phyloP scores from a whole-genome alignment of 2,113 vertebrate genomes.

The Tinamus guttatus region DNA sequence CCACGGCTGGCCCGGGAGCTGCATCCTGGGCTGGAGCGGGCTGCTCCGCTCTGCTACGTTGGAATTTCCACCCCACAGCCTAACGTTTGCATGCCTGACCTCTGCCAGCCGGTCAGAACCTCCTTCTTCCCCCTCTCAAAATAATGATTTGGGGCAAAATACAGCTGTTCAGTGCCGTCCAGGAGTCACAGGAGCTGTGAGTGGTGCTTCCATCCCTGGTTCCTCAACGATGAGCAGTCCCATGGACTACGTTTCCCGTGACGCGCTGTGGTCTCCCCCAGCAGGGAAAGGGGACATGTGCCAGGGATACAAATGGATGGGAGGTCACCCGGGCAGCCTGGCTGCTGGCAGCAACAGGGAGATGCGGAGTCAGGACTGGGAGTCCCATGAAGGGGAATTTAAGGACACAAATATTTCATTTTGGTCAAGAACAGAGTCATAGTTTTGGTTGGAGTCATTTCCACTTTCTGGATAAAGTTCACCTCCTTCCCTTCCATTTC shows the following conservation, averaged over 20 bases:
- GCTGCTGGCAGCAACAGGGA: background rate
- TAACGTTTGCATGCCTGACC: background rate
- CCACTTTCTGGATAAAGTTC: background rate
- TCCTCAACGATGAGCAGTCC: background rate
- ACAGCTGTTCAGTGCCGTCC: background rate
- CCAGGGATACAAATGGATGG: background rate
- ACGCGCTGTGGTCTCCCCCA: background rate
- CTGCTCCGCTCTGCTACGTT: background rate
- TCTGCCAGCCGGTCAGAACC: background rate
- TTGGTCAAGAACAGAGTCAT: background rate
- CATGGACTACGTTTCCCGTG: background rate
- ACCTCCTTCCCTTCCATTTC: background rate
- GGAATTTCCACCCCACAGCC: background rate
- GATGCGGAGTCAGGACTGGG: background rate
- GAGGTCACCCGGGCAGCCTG: background rate
- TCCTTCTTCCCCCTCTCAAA: background rate
- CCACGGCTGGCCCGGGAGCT: background rate
- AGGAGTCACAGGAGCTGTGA: background rate
- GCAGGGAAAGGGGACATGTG: background rate
- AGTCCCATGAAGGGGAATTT: background rate
- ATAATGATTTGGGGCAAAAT: background rate
- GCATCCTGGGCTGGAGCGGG: background rate
- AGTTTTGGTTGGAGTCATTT: background rate
- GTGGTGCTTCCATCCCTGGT: background rate
- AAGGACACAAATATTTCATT: background rate